phyloP scores from a whole-genome alignment of 2,888 invertebrate genomes.

The Petrophora chlorosata region DNA sequence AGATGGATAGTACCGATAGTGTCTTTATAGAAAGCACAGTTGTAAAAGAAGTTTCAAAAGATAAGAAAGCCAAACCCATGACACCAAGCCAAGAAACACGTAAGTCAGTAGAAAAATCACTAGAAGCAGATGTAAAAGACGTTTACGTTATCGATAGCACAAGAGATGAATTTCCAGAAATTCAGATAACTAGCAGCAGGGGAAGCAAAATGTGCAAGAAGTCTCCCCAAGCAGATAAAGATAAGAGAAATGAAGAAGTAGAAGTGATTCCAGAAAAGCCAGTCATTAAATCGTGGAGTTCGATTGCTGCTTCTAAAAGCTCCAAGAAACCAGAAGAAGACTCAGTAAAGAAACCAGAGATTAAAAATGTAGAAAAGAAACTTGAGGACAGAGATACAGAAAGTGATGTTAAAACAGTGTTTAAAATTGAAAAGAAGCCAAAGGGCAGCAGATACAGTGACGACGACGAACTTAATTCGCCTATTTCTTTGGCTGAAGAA shows the following conservation, averaged over 20 bases:
- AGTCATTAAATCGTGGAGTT: constrained; percentile 82
- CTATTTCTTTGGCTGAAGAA: constrained; percentile 70
- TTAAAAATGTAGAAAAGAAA: constrained; percentile 27
- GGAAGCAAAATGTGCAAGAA: constrained; percentile 64
- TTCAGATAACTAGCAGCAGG: constrained; percentile 65
- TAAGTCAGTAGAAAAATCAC: constrained; percentile 52
- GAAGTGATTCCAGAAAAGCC: constrained; percentile 54
- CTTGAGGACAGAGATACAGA: constrained; percentile 28
- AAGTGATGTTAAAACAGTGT: constrained; percentile 26
- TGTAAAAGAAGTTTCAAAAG: constrained; percentile 53
- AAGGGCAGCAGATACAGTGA: constrained; percentile 33
- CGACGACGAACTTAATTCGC: constrained; percentile 53
- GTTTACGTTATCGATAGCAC: constrained; percentile 75
- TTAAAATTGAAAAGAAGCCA: constrained; percentile 19
- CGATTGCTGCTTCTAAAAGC: constrained; percentile 72
- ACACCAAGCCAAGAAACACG: constrained; percentile 60
- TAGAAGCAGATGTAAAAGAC: constrained; percentile 63
- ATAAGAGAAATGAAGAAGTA: constrained; percentile 33
- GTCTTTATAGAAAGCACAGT: constrained; percentile 37
- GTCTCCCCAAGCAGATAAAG: constrained; percentile 58
- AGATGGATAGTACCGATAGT: constrained; percentile 35
- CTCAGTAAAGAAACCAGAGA: constrained; percentile 21
- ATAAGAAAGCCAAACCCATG: constrained; percentile 62
- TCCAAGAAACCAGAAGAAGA: constrained; percentile 47
- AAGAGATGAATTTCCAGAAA: constrained; percentile 76